phyloP scores from a whole-genome alignment of 2,113 vertebrate genomes.

The Tragulus kanchil region DNA sequence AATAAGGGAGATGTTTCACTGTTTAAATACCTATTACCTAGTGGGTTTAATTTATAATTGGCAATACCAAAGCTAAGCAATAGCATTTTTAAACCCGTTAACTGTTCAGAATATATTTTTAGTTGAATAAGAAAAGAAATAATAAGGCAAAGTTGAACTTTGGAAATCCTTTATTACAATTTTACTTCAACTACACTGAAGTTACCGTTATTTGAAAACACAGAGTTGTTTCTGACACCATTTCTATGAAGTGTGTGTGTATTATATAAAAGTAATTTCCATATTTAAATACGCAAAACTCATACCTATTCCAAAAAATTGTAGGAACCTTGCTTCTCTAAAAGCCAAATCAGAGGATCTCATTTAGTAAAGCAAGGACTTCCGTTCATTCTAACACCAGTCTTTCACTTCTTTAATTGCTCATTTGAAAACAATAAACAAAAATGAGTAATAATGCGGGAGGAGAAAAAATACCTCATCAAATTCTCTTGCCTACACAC shows the following conservation, averaged over 20 bases:
- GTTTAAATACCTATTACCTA: not conserved
- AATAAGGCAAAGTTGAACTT: not conserved
- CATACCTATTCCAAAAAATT: not conserved
- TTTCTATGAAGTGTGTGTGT: not conserved
- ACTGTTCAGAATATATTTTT: not conserved
- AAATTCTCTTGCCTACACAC: constrained; percentile 43
- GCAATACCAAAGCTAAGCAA: not conserved
- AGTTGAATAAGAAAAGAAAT: not conserved
- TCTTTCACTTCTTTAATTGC: not conserved
- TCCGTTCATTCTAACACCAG: not conserved
- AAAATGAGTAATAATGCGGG: not conserved
- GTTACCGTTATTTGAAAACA: not conserved
- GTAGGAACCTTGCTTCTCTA: not conserved
- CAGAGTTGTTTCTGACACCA: not conserved
- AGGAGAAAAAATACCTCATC: not conserved
- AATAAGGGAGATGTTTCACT: not conserved
- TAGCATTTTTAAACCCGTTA: not conserved
- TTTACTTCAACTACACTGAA: not conserved
- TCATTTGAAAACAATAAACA: not conserved
- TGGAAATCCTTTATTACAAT: not conserved
- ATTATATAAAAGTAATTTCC: not conserved
- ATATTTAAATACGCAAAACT: not conserved
- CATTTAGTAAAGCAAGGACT: not conserved
- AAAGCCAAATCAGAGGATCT: not conserved
- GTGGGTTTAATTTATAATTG: not conserved